Evolutionary conservation across 2,888 invertebrate genomes (phyloP).

Genomic region (Dusona sp.): DNA sequence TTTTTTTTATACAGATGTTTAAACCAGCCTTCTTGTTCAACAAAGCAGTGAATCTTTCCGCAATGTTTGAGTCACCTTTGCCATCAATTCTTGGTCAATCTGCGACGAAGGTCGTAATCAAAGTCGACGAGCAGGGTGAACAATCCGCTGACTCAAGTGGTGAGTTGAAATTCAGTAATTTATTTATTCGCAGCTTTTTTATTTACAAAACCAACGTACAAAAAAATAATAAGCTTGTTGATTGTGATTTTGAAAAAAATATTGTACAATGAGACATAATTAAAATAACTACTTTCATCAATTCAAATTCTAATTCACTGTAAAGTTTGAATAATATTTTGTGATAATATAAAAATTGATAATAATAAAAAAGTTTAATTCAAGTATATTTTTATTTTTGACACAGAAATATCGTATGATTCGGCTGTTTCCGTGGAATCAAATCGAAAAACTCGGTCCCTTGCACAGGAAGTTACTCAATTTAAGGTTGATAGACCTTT

Average conservation of each 20-base stretch:
- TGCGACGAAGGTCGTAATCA: background rate
- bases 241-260: too few relatives aligned
- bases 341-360: too few relatives aligned
- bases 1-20: background rate
- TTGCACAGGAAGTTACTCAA: background rate
- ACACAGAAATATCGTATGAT: background rate
- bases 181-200: too few relatives aligned
- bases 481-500: constrained; percentile 7
- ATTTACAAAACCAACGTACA: too few relatives aligned
- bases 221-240: too few relatives aligned
- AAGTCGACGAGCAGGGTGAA: constrained; percentile 6
- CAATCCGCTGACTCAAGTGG: background rate
- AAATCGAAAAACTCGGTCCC: background rate
- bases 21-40: background rate
- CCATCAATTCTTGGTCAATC: background rate
- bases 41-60: background rate
- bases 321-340: too few relatives aligned
- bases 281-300: too few relatives aligned
- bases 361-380: background rate
- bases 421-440: too few relatives aligned
- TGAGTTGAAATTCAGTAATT: background rate
- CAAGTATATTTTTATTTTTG: background rate
- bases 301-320: too few relatives aligned
- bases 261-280: too few relatives aligned
- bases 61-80: background rate